These are phyloP conservation scores for Neoniphon sammara DNA, from an alignment of 2,797 vertebrate genomes.

Conservation along the genomic window DNA sequence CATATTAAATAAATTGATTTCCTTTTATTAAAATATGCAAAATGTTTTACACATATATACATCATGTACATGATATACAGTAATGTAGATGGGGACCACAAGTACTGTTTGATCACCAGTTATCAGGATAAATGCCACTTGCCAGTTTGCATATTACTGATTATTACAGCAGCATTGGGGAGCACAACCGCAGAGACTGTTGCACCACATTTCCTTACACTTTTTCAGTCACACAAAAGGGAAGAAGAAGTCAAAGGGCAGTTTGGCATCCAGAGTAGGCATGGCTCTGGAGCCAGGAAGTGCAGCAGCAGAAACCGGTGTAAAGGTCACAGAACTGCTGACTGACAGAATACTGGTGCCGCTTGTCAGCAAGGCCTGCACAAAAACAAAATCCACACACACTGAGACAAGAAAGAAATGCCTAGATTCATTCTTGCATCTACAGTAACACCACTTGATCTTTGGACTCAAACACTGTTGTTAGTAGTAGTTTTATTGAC, in stretches of 20 bases:
- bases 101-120: neutral
- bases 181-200: neutral
- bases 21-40: constrained; percentile 48
- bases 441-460: too few species aligned
- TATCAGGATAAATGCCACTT: neutral
- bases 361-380: constrained; percentile 59
- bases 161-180: neutral
- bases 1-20: constrained; percentile 7
- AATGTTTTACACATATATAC: constrained; percentile 35
- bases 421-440: too few species aligned
- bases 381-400: neutral
- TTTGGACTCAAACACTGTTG: too few species aligned
- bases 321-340: constrained; percentile 85
- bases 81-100: neutral
- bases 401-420: neutral
- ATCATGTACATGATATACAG: constrained; percentile 43
- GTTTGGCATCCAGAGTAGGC: constrained; percentile 88
- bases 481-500: too few species aligned
- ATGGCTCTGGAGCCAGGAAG: constrained; percentile 86
- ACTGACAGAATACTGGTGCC: constrained; percentile 74
- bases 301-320: constrained; percentile 86
- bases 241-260: constrained; percentile 95
- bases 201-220: too few species aligned
- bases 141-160: neutral
- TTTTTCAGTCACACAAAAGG: constrained; percentile 87